Evolutionary conservation across 2,797 vertebrate species (phyloP), one percentile per base, ranked within the genome.

Genomic region (Crocidura indochinensis): DNA sequence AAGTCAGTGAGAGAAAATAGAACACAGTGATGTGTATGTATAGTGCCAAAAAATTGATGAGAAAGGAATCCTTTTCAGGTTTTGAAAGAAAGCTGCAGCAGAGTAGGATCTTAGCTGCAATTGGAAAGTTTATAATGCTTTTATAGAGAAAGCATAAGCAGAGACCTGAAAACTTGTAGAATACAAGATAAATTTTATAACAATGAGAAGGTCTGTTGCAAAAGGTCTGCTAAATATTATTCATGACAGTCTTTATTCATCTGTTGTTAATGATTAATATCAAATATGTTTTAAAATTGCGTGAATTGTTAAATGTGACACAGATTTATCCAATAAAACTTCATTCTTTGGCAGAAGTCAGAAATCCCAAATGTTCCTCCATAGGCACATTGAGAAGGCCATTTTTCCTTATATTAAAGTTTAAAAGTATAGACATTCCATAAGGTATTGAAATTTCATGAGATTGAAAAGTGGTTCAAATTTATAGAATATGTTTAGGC

Each of bases 341-440:
- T 6, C 14, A 24, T 72, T 90, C 10, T 82, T 17, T 88, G 71
- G 71, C 47, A 88, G 62, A 31, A 20, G 84, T 91, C 44, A 60
- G 65, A 87, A 91, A 67, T 81, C 76, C 78, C 84, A 67, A 91
- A 60, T 64, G 27, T 81, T 27, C 24, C 9, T 81, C 74, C 71
- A 27, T 84, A n/a, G 73, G 84, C 71, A 76, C 51, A 17, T 17
- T 56, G 49, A 85, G 62, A 75, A 87, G 51, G 24, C 15, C 46
- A 14, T 93, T 94, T 91, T 94, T 94, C 56, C 47, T 22, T 31
- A 2, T 53, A 46, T 73, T 62, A 89, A 20, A 75, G 19, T 15
- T 79, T 29, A 56, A 79, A 88, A 27, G n/a, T 60, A 31, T 0
- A 0, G 8, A 53, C 87, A 29, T 47, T 76, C 77, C 82, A 14